Conservation (phyloP, 2,113 vertebrate genomes). For the Carassius carassius region DNA sequence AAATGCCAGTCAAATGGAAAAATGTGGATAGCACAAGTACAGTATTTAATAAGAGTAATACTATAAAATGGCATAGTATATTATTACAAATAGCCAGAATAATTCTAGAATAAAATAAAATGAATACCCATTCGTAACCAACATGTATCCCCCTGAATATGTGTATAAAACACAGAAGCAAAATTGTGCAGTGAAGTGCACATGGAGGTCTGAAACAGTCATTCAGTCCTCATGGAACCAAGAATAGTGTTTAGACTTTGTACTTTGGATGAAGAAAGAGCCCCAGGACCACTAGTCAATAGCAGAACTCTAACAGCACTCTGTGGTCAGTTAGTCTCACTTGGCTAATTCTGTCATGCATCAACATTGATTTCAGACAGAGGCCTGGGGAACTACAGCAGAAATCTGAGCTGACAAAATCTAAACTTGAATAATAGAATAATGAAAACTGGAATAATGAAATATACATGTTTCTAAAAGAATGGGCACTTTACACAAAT, state of each 20-base stretch:
- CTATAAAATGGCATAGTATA: background rate
- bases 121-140: background rate
- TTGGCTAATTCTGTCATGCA: constrained; percentile 15
- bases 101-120: background rate
- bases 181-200: background rate
- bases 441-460: too few species aligned
- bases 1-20: background rate
- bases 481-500: background rate
- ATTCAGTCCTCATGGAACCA: background rate
- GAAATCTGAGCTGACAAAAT: background rate
- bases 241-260: background rate
- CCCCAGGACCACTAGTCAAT: background rate
- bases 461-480: background rate
- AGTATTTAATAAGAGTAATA: background rate
- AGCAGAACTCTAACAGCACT: background rate
- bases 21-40: background rate
- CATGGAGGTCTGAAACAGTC: background rate
- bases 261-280: background rate
- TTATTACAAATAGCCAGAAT: background rate
- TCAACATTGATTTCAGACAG: background rate
- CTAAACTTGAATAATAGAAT: background rate
- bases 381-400: background rate
- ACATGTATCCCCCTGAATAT: background rate
- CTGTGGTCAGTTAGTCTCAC: constrained; percentile 14
- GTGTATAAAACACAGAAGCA: background rate